These are phyloP conservation scores for Lepidurus packardi DNA, from an alignment of 1,140 invertebrate genomes.

Conservation along the genomic window DNA sequence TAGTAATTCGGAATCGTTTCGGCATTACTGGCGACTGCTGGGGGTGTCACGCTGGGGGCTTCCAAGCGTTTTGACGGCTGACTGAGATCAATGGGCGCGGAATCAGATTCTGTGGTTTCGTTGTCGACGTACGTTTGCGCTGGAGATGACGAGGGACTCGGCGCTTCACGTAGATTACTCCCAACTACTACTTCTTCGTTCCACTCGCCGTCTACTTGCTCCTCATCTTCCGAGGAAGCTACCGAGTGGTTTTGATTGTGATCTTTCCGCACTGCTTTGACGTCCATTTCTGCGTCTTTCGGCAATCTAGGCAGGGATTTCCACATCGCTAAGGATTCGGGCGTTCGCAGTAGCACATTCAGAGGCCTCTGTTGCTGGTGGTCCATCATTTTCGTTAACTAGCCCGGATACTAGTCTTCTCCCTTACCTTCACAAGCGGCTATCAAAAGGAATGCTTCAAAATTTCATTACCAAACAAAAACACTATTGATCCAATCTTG, in stretches of 20 bases:
- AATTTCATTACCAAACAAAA: too few relatives aligned
- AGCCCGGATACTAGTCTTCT: neutral
- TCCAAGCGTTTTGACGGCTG: neutral
- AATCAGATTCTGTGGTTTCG: neutral
- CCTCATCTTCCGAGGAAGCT: neutral
- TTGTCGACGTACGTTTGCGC: too few relatives aligned
- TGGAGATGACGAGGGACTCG: too few relatives aligned
- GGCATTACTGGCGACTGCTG: neutral
- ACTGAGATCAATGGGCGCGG: neutral
- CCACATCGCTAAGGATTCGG: slow-evolving; percentile 7
- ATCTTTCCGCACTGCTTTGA: neutral
- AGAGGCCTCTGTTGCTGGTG: neutral
- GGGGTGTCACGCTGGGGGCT: neutral
- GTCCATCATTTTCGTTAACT: neutral
- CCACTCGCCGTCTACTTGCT: neutral
- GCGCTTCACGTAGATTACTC: neutral
- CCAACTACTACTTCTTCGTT: neutral
- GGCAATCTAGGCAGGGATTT: slow-evolving; percentile 4
- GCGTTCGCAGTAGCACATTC: neutral
- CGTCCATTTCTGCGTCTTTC: neutral
- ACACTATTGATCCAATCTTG: too few relatives aligned
- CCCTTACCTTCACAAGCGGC: neutral
- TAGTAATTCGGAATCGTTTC: neutral
- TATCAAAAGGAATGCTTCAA: neutral
- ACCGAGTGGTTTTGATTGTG: slow-evolving; percentile 2